These are phyloP conservation scores for Polydrusus pterygomalis DNA, from an alignment of 2,888 invertebrate genomes.

Conservation along the genomic window DNA sequence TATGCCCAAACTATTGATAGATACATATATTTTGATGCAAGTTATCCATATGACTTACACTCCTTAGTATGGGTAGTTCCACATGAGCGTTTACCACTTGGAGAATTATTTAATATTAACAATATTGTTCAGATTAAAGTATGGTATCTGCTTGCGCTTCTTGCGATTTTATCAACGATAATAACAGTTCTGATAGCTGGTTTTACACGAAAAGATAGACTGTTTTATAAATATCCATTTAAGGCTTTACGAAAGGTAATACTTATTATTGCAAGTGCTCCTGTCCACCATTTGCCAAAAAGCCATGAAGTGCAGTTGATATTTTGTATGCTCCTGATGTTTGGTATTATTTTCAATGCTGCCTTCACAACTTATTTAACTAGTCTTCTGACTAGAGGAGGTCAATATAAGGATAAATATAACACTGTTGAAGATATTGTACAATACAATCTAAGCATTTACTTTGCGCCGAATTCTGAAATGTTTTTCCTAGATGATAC, in stretches of 20 bases:
- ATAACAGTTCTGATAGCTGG: conserved; percentile 6
- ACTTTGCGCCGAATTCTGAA: conserved; percentile 57
- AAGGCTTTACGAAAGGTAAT: conserved; percentile 56
- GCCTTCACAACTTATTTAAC: conserved; percentile 63
- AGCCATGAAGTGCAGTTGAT: conserved; percentile 57
- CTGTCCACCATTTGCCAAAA: conserved; percentile 60
- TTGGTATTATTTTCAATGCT: conserved; percentile 60
- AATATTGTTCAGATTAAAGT: conserved; percentile 14
- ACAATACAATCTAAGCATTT: conserved; percentile 59
- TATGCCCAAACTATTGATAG: conserved; percentile 63
- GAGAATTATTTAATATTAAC: conserved; percentile 15
- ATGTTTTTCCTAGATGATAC: conserved; percentile 57
- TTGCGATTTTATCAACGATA: conserved; percentile 13
- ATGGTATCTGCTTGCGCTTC: conserved; percentile 14
- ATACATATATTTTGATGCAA: conserved; percentile 63
- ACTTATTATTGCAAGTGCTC: conserved; percentile 57
- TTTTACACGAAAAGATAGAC: conserved; percentile 15
- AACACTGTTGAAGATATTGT: conserved; percentile 60
- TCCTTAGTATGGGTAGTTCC: conserved; percentile 67
- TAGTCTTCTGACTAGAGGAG: conserved; percentile 61
- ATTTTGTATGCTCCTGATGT: conserved; percentile 59
- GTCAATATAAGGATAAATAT: conserved; percentile 61
- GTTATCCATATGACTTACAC: conserved; percentile 65
- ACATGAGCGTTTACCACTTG: conserved; percentile 58
- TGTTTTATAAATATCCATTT: conserved; percentile 37